A percentile compares a stretch with the other conserved stretches of the same genome.
Evolutionary conservation across 2,888 invertebrate genomes (phyloP).

Genomic region (Dexiosoma caninum): DNA sequence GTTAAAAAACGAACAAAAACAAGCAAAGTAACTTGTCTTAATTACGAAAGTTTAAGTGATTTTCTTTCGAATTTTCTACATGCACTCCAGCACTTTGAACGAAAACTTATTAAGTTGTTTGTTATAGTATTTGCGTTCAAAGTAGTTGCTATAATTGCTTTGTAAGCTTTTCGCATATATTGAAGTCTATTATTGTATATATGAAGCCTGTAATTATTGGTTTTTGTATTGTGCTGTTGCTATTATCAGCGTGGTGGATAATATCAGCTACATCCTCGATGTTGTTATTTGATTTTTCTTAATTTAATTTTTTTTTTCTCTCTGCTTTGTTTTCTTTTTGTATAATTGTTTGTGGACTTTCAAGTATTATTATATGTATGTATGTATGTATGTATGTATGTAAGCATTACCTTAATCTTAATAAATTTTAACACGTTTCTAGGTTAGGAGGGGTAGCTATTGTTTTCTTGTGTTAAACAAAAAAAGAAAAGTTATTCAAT

Average conservation of each 20-base stretch:
- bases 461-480: not conserved
- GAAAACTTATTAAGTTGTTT: conserved; percentile 56
- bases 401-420: not conserved
- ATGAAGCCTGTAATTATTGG: not conserved
- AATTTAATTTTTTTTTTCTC: no score
- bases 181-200: not conserved
- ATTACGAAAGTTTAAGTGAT: conserved; percentile 72
- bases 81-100: conserved; percentile 26
- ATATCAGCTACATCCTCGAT: conserved; percentile 23
- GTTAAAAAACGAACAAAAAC: conserved; percentile 1
- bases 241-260: conserved; percentile 25
- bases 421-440: conserved; percentile 1
- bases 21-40: conserved; percentile 70
- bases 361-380: no score
- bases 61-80: conserved; percentile 59
- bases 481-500: not conserved
- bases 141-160: conserved; percentile 53
- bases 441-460: not conserved
- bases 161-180: conserved; percentile 25
- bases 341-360: not conserved
- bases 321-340: not conserved
- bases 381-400: no score
- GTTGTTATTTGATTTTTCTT: conserved; percentile 1
- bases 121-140: conserved; percentile 48
- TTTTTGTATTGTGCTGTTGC: not conserved